Base-by-base conservation (phyloP, 35 echinoderm and acorn worm genomes). In the Amphiura filiformis region DNA sequence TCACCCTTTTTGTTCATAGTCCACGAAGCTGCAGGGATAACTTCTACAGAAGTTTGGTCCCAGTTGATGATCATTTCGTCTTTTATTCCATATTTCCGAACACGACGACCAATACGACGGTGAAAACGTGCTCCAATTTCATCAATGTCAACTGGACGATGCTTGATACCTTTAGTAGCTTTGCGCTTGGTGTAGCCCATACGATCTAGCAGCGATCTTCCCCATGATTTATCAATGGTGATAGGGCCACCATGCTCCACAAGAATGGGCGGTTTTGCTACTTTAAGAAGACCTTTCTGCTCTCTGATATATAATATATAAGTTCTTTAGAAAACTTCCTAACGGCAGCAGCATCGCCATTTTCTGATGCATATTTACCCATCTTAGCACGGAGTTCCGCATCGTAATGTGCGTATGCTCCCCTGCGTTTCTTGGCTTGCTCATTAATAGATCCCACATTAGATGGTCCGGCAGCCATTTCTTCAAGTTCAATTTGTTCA, bases 21-120 rank as follows among this genome's bases (percentile, higher is more conserved):
- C 76, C 76, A 77, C 28, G 76, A 77, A 9, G 76, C 28, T 5
- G 76, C 76, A 5, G 76, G 76, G 9, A 77, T 28, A 77, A 77
- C 76, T 13, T 77, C 76, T 9, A 77, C 76, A 77, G 76, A 30
- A 13, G 76, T 77, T 35, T 77, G 76, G 76, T 77, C 76, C 76
- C 76, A 77, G 76, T 77, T 77, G 9, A 77, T 77, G 7, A 77
- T 35, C 76, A 77, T 32, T 13, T 35, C 7, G 28, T 77, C 76
- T 0, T 35, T 78, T 11, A 90, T 90, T 28, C 64, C 37, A 40
- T 26, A 89, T 37, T 82, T 89, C 26, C 41, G 30, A 0, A 89
- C 87, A 2, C 44, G 0, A 33, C 78, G 28, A 26, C 77, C 33
- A 70, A 80, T 81, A 0, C 49, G 0, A 5, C 78, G 3, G 38